phyloP scores from a whole-genome alignment of 2,888 invertebrate species.

The Epiblema foenella region DNA sequence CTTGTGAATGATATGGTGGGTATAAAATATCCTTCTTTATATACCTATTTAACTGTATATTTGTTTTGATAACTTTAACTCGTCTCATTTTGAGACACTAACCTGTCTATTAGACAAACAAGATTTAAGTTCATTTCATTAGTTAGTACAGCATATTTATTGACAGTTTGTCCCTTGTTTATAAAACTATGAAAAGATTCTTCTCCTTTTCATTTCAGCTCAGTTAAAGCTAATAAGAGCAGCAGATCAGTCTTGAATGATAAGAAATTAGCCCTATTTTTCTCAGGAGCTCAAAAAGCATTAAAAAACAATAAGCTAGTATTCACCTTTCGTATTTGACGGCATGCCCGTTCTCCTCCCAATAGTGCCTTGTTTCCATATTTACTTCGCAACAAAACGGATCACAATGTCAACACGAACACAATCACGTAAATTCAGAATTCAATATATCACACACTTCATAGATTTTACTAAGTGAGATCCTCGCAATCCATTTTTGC shows the following conservation, averaged over 20 bases:
- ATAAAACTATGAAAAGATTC: background rate
- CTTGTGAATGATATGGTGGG: too few relatives aligned
- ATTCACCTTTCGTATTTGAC: constrained; percentile 77
- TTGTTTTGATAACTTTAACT: background rate
- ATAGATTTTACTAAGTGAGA: constrained; percentile 56
- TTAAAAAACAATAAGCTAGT: background rate
- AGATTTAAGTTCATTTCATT: too few relatives aligned
- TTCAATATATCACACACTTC: constrained; percentile 57
- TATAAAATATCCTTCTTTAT: background rate
- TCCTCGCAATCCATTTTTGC: constrained; percentile 65
- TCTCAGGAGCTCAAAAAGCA: background rate
- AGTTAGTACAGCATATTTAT: background rate
- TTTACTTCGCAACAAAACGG: constrained; percentile 60
- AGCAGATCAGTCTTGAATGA: background rate
- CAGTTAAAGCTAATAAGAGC: background rate
- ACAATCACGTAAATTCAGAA: constrained; percentile 54
- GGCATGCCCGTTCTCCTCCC: constrained; percentile 77
- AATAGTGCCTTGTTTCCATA: constrained; percentile 79
- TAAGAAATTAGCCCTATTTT: background rate
- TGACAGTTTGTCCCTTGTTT: background rate
- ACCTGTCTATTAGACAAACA: background rate
- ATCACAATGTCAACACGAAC: constrained; percentile 60
- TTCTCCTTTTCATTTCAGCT: background rate
- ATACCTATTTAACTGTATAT: background rate
- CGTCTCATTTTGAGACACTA: background rate